A percentile compares a stretch with the other conserved stretches of the same genome.
Conservation (phyloP, 2,888 invertebrate species). For the Leptopilina drosophilae region DNA sequence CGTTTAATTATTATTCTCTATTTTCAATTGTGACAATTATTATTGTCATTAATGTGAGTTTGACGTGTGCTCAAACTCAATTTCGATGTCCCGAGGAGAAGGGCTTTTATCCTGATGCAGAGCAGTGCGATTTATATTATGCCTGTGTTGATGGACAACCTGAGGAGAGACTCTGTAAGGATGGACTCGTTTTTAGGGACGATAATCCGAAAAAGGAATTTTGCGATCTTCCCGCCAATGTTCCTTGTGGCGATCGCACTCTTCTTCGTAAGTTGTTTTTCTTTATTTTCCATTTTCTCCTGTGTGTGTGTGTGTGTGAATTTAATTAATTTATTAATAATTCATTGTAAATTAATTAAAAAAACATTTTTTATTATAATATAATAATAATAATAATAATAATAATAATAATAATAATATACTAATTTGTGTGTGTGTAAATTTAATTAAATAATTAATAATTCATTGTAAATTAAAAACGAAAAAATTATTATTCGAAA, state of each 20-base stretch:
- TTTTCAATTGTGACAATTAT: neutral
- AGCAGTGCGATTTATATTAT: conserved; percentile 89
- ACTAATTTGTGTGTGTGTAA: too few relatives aligned
- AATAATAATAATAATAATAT: too few relatives aligned
- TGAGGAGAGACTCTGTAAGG: conserved; percentile 85
- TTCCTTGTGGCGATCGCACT: conserved; percentile 86
- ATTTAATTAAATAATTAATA: too few relatives aligned
- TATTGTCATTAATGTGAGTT: conserved; percentile 19
- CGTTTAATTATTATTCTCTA: conserved; percentile 22
- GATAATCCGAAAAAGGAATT: conserved; percentile 84
- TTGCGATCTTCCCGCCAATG: conserved; percentile 88
- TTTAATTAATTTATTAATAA: too few relatives aligned
- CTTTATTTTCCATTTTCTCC: neutral
- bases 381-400: too few relatives aligned
- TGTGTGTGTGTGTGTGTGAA: too few relatives aligned
- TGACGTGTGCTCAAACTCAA: conserved; percentile 64
- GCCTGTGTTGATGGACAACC: conserved; percentile 82
- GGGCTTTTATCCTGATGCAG: conserved; percentile 86
- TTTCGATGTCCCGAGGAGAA: conserved; percentile 85
- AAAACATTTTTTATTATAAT: too few relatives aligned
- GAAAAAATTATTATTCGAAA: too few relatives aligned
- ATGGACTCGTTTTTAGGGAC: conserved; percentile 87
- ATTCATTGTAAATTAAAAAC: too few relatives aligned
- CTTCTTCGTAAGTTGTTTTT: conserved; percentile 83
- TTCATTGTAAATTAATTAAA: too few relatives aligned